Base-by-base conservation (phyloP, 2,113 vertebrate species). In the Channa argus region DNA sequence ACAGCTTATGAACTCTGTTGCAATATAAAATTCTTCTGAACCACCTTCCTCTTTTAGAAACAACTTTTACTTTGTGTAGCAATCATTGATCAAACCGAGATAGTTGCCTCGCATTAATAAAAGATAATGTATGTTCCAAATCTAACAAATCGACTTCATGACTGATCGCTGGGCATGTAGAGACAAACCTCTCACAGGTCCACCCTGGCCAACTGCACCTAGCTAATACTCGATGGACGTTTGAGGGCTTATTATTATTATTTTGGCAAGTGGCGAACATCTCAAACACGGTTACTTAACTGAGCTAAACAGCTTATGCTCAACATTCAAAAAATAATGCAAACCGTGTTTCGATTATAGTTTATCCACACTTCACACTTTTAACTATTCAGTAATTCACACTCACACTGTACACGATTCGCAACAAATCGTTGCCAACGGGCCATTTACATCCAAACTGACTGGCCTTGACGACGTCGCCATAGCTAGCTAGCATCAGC, bases 401-500 rank as follows among this genome's bases (percentile, higher is more conserved):
- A 24, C 24, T 24, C 24, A 24, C 24, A 24, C 24, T 24, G 24
- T 24, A 24, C 24, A 45, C 12, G n/a, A 56, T 13, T 10, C 5
- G 15, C 41, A 14, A 47, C 6, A 66, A 45, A 70, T 74, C 15
- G 0, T 33, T 15, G 7, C 8, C 49, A 45, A 7, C 6, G 66
- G 55, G 49, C 41, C 37, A 71, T 83, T 76, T 77, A 77, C 55
- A 85, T 79, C 47, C 52, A 43, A 80, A 50, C 24, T 67, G 77
- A 15, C 65, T 85, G 85, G 86, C 90, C 86, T 86, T 68, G 75
- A 56, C 84, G 79, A 79, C 79, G 86, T 88, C 88, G 87, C 86
- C 83, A 88, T 71, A 73, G 89, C 88, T 90, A 88, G 83, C 86
- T 87, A 88, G 86, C 88, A 71, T 83, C 85, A 78, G 86, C 71